Percentiles rank a stretch among this genome's conserved stretches.
phyloP scores from a whole-genome alignment of 2,888 invertebrate species.

The Acanthosoma haemorrhoidale region DNA sequence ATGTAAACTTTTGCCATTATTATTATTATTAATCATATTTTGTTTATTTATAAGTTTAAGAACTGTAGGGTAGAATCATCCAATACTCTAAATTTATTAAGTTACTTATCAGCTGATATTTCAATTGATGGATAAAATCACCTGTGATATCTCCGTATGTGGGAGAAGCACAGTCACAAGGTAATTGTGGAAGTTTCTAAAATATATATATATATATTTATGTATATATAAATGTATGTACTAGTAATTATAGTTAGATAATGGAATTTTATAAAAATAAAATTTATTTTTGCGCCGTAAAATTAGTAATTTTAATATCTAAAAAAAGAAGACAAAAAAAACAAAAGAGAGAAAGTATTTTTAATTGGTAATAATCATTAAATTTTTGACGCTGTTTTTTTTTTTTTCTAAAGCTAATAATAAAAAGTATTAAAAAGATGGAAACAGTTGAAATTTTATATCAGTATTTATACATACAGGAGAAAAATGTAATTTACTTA shows the following conservation, averaged over 20 bases:
- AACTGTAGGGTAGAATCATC: no score
- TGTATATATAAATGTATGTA: no score
- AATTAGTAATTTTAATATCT: background rate
- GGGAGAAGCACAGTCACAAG: background rate
- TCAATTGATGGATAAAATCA: background rate
- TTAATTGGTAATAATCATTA: background rate
- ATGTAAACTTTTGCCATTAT: no score
- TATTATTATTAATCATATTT: no score
- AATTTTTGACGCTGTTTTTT: slow-evolving; percentile 1
- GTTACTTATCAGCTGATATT: background rate
- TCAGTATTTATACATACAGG: slow-evolving; percentile 5
- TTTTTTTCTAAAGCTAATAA: no score
- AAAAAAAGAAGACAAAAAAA: background rate
- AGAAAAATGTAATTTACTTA: no score
- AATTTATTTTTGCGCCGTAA: slow-evolving; percentile 2
- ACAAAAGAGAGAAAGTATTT: background rate
- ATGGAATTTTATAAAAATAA: background rate
- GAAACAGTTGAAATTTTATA: background rate
- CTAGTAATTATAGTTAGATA: background rate
- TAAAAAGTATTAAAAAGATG: slow-evolving; percentile 9
- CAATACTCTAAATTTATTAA: background rate
- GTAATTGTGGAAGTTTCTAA: background rate
- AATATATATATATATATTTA: background rate
- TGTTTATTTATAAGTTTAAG: no score
- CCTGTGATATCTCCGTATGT: background rate